Base-by-base conservation (phyloP, 1,140 invertebrate species). In the Papilio xuthus region DNA sequence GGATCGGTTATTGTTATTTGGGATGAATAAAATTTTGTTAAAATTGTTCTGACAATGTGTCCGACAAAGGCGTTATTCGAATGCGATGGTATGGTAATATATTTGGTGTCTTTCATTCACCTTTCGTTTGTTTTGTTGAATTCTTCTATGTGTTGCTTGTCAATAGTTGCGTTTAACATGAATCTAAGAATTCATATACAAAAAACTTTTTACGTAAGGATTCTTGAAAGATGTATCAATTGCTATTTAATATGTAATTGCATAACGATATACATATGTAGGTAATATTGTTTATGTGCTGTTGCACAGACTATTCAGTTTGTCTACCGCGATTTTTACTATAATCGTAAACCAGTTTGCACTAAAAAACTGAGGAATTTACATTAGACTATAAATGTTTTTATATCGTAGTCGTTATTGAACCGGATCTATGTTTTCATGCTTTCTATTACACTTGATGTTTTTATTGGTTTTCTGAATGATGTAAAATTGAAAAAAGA, bases 1-100 rank as follows among this genome's bases (percentile, higher is more conserved):
- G 82, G 81, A 84, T 83, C 78, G 82, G 73, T 87, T 86, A 89
- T 89, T 89, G 83, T 89, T 86, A 80, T 82, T 79, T 74, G 73
- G 84, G 84, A 87, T 86, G 85, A 89, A 88, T 88, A 87, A 81
- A 86, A 86, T 88, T 89, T 87, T 85, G 84, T 88, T 88, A 86
- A 87, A 84, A 82, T 83, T 80, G 69, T 81, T 78, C 74, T 79
- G 82, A 89, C 85, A 89, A 85, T 85, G 80, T 23, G 23, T 81
- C 82, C 84, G 85, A 86, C 85, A 86, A 86, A 89, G 72, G 82
- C 67, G 77, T 69, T 72, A 28, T 13, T 80, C 50, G 53, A 56
- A 75, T 75, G 47, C 47, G 72, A 47, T 44, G 72, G 72, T 32
- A 75, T 50, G 50, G 23, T 42, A 60, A 75, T 75, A 28, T 75